Evolutionary conservation across 2,888 invertebrate species (phyloP), one percentile per base, ranked within the genome.

Genomic region (Clitarchus hookeri): DNA sequence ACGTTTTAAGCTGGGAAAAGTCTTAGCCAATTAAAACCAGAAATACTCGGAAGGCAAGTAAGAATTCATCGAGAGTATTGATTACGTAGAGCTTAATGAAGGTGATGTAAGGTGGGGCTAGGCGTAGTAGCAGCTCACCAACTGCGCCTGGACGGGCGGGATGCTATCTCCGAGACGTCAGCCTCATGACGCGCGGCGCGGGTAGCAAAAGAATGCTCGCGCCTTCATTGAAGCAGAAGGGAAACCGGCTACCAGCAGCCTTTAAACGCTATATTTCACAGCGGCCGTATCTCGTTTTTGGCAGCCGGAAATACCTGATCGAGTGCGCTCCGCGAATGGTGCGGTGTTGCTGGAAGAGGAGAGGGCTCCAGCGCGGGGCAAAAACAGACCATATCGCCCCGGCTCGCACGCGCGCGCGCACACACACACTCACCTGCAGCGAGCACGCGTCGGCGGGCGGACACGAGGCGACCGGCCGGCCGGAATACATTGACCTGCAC

Each of bases 401-500:
- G 65, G 65, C 65, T 11, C 23, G 65, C 65, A 65, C 16, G 23
- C 65, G 23, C 65, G 6, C 65, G 3, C 23, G 2, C n/a, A n/a
- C n/a, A n/a, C 65, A 65, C 65, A 12, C 65, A 9, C 65, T 65
- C 65, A 65, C 65, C 65, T 65, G 65, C 65, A 65, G 65, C 65
- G 19, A 19, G 65, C 65, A 65, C 65, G 65, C 65, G 65, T 65
- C 65, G 65, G 65, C 65, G 65, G 65, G 48, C 65, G 19, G 65
- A n/a, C 65, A n/a, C 65, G 65, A n/a, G 65, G 13, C 65, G 65
- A 65, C 65, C 65, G 65, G 65, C 48, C 16, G 12, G n/a, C 65
- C 65, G 65, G 65, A n/a, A 65, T 65, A 65, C 65, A n/a, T 65
- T 65, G 65, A 65, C 65, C 65, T 65, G 65, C 65, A 65, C 65